Percentiles rank a stretch among this genome's conserved stretches.
Evolutionary conservation across 2,797 vertebrate genomes (phyloP).

Genomic region (Taenioides sp.): DNA sequence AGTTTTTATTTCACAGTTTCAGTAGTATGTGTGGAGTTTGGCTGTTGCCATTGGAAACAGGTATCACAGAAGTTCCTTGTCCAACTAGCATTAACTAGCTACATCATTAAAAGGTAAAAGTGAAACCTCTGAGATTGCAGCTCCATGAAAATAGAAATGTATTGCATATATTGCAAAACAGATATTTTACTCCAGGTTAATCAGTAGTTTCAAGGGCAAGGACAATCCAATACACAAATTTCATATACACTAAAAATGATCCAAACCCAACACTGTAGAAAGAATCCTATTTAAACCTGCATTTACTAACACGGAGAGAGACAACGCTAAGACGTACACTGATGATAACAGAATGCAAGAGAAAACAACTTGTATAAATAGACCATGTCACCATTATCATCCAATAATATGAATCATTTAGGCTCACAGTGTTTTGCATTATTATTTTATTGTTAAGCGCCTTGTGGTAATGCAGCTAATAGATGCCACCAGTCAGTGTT

Average conservation of each 20-base stretch:
- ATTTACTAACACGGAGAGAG: not conserved
- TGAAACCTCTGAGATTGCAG: not conserved
- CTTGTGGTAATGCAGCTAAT: not conserved
- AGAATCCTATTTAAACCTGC: not conserved
- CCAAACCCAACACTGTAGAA: not conserved
- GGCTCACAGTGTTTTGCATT: not conserved
- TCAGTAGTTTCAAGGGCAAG: not conserved
- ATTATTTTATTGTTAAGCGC: not conserved
- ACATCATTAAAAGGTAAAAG: not conserved
- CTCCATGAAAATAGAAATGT: not conserved
- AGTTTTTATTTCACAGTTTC: constrained; percentile 1
- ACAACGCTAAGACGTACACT: not conserved
- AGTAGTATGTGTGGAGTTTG: not conserved
- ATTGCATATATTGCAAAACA: not conserved
- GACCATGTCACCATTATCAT: constrained; percentile 3
- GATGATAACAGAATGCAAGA: not conserved
- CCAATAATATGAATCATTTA: constrained; percentile 4
- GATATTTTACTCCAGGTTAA: not conserved
- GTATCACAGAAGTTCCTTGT: not conserved
- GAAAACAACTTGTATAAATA: not conserved
- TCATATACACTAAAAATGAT: not conserved
- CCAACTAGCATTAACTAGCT: not conserved
- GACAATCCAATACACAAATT: not conserved
- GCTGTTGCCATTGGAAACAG: constrained; percentile 8
- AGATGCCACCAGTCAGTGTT: constrained; percentile 3